Evolutionary conservation across 1,140 invertebrate species (phyloP), one percentile per base, ranked within the genome.

Genomic region (Liolophura sinensis): DNA sequence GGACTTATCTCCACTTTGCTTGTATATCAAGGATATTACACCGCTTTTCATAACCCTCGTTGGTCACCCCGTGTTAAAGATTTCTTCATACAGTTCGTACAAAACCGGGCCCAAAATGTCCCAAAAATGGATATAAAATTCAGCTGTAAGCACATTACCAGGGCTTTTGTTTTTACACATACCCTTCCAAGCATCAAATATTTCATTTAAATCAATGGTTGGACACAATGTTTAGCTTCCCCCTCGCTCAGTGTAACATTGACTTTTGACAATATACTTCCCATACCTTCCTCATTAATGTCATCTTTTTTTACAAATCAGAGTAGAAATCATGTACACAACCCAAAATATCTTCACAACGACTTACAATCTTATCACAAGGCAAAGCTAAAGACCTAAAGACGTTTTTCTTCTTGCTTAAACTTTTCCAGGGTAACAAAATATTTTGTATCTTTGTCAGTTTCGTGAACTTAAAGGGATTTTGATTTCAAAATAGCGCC

Each of bases 91-190:
- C 4, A 60, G 1, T 15, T 47, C 14, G 1, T 46, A 46, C 47
- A 59, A 52, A 59, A 65, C n/a, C 9, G 22, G 18, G 47, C 40
- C 54, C 5, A 59, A 47, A 0, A 54, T 25, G 24, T 20, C 1
- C 31, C 25, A 67, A 62, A 67, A 63, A 15, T 58, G 31, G 24
- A n/a, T 48, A 58, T 59, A 67, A 67, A 67, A 67, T 25, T 67
- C 65, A 5, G 62, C 60, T n/a, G 65, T 67, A 3, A 62, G 24
- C 0, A 55, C 66, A 22, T 56, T 47, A 14, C 66, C 66, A 24
- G 66, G 66, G 63, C 60, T 68, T 47, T 62, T 68, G 54, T 58
- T 59, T 51, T 59, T 63, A 25, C 25, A 51, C 60, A 63, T 68
- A 47, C 57, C 18, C 1, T 16, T 31, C 1, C 62, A 18, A 50